Evolutionary conservation across 1,140 invertebrate species (phyloP), one percentile per base, ranked within the genome.

Genomic region (Drosophila albomicans): DNA sequence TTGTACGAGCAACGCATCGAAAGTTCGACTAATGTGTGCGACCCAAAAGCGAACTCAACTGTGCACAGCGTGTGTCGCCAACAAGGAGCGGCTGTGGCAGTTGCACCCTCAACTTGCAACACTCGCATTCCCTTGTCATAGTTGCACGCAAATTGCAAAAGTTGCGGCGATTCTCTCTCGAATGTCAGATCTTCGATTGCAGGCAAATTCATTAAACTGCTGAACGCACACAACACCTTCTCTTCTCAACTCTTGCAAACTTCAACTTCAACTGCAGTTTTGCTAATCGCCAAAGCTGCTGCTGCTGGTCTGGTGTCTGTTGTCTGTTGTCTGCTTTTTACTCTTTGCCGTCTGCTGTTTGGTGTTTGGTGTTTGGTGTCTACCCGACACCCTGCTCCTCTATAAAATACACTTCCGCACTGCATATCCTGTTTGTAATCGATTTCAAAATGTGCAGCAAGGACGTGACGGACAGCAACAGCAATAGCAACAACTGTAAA

Each of bases 371-470:
- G 15, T 56, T 46, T 59, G 48, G 32, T 67, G 1, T 61, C 58
- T 52, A 10, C 35, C 35, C 35, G 0, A 38, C 35, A 38, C 35
- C n/a, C 41, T 13, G 16, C 20, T 45, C 30, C 20, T 25, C 62
- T 70, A 88, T 82, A 71, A 88, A 89, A 81, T 74, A 76, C 70
- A 73, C 78, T 88, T 88, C 86, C 86, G 81, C 81, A 90, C 62
- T 79, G 85, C 85, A 89, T 89, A 89, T 89, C 85, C 85, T 85
- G 86, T 90, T 85, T 90, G 86, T 90, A 89, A 89, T 89, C 85
- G 85, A 89, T 89, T 89, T 89, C 75, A 61, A 90, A 89, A 90
- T 90, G 81, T 79, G 85, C 86, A 87, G 80, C 84, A 68, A 70
- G 78, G 70, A 89, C 85, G 82, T 66, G 73, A 72, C 69, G 58